Conservation (phyloP, 2,888 invertebrate species). For the Brachynemurus nebulosus region DNA sequence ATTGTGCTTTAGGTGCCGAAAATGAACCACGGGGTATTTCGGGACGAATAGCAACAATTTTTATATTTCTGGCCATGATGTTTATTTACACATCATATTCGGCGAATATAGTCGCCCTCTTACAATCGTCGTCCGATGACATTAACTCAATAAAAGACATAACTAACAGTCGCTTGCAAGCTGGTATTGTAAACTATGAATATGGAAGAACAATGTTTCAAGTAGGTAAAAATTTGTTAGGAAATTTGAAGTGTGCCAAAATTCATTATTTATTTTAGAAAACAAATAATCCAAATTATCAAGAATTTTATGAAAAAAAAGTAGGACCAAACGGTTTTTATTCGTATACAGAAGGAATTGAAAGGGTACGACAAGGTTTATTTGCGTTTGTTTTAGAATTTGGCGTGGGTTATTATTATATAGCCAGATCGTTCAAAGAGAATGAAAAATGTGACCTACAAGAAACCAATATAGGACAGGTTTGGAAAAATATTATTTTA, state of each 20-base stretch:
- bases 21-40: not conserved
- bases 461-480: not conserved
- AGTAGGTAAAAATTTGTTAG: not conserved
- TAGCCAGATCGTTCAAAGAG: not conserved
- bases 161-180: not conserved
- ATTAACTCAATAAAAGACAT: not conserved
- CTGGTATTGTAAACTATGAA: not conserved
- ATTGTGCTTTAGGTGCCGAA: not conserved
- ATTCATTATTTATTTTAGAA: not conserved
- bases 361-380: not conserved
- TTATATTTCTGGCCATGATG: not conserved
- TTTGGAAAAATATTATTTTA: too few relatives aligned
- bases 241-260: too few relatives aligned
- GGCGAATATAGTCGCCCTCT: not conserved
- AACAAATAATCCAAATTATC: not conserved
- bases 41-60: not conserved
- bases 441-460: conserved; percentile 1
- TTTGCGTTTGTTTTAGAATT: not conserved
- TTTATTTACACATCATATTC: not conserved
- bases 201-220: not conserved
- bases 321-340: not conserved
- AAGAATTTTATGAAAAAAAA: not conserved
- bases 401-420: not conserved
- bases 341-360: not conserved
- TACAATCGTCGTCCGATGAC: not conserved